phyloP scores from a whole-genome alignment of 2,888 invertebrate genomes.

The Caenorhabditis sinica region DNA sequence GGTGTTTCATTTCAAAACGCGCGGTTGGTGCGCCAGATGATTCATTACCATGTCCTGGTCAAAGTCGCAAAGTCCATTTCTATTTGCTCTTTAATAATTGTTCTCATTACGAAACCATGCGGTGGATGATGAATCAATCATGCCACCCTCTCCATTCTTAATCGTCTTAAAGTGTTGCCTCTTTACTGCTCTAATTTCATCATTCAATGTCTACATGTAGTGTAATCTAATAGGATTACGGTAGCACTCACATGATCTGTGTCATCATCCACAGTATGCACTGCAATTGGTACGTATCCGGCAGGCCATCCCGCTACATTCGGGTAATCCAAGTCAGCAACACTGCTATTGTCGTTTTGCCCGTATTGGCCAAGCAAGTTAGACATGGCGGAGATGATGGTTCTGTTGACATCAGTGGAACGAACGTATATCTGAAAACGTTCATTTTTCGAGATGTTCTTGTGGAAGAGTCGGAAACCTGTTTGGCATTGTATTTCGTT shows the following conservation, averaged over 20 bases:
- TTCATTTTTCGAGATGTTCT: neutral
- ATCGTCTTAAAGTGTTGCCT: constrained; percentile 35
- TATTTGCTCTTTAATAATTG: neutral
- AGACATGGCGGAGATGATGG: constrained; percentile 86
- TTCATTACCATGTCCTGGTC: neutral
- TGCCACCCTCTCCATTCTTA: constrained; percentile 34
- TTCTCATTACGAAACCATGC: constrained; percentile 46
- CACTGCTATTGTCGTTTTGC: constrained; percentile 76
- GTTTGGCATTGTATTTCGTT: constrained; percentile 85
- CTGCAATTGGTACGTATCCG: constrained; percentile 88
- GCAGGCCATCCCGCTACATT: constrained; percentile 75
- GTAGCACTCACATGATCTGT: constrained; percentile 86
- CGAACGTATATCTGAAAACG: constrained; percentile 86
- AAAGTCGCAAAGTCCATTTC: constrained; percentile 19
- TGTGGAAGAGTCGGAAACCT: constrained; percentile 45
- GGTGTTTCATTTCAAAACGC: neutral
- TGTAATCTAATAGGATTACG: constrained; percentile 40
- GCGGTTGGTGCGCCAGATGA: neutral
- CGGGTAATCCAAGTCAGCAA: constrained; percentile 57
- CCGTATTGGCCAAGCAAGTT: constrained; percentile 74
- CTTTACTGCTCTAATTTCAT: constrained; percentile 2
- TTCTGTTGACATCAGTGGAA: constrained; percentile 92
- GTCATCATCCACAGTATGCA: constrained; percentile 89
- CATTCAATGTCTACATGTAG: constrained; percentile 14
- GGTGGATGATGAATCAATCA: constrained; percentile 11